Evolutionary conservation across 1,140 invertebrate genomes (phyloP), one percentile per base, ranked within the genome.

Genomic region (Euwallacea similis): DNA sequence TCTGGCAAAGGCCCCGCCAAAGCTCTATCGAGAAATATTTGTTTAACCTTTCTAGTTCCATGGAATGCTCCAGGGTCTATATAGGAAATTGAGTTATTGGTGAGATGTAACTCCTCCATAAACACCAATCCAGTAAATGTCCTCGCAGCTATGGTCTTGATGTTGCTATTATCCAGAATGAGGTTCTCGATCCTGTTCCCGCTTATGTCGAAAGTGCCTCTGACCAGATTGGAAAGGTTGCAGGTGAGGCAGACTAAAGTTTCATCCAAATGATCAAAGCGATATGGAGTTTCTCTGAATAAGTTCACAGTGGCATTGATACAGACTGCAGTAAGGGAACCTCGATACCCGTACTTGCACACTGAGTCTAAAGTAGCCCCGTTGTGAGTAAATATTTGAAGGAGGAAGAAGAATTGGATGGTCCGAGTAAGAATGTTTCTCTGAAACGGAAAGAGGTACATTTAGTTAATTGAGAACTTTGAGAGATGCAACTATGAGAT

Each of bases 251-350:
- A 81, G 55, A 69, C 33, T 3, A 81, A 56, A 9, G 80, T 80
- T 73, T 81, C 79, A 61, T 81, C 80, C 16, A 81, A 67, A 66
- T 78, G 77, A 60, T 81, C 80, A 60, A 81, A 81, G 46, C 76
- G 55, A 69, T 81, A 81, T 10, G 55, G 47, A 8, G 78, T 78
- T 15, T 54, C 55, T 56, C 74, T 76, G 72, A 81, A 81, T 60
- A 67, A 78, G n/a, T 13, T 63, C 7, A 75, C 53, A 11, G 74
- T 77, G 9, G 77, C 78, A 66, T 81, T 77, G n/a, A 61, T 69
- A 53, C 80, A 81, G 21, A 74, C 76, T 7, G 79, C 78, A 11
- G 78, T 81, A n/a, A 81, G 66, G 0, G 79, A 79, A 46, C 80
- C 80, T 58, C 80, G 66, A 66, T 77, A 76, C 7, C 77, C 78